Evolutionary conservation across 2,113 vertebrate species (phyloP).

Genomic region (Penelope pileata): DNA sequence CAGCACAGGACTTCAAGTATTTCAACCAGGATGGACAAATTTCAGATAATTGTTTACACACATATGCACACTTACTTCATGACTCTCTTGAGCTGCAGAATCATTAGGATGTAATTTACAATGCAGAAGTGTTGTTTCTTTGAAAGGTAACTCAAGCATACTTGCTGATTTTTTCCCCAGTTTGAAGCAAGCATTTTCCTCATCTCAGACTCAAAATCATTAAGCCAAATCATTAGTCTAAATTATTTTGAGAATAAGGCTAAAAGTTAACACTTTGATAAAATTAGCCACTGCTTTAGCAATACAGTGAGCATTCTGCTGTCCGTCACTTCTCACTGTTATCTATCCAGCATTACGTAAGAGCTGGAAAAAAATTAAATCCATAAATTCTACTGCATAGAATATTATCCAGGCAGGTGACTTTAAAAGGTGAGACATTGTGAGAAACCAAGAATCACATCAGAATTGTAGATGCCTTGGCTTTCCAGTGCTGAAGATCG

Average conservation of each 20-base stretch:
- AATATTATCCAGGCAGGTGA: not conserved
- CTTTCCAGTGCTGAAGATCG: not conserved
- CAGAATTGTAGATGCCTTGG: not conserved
- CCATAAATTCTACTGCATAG: not conserved
- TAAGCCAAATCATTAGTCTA: not conserved
- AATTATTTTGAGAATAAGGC: not conserved
- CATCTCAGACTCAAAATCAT: not conserved
- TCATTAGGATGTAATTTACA: not conserved
- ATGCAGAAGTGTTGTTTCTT: not conserved
- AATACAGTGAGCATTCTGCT: not conserved
- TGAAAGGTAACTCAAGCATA: not conserved
- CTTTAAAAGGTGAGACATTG: not conserved
- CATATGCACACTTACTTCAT: not conserved
- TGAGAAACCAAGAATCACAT: not conserved
- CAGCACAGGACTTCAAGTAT: not conserved
- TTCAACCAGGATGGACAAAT: not conserved
- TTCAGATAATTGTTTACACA: not conserved
- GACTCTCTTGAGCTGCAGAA: not conserved
- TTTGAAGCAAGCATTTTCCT: not conserved
- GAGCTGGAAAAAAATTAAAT: not conserved
- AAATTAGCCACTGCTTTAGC: constrained; percentile 10
- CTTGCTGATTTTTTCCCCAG: not conserved
- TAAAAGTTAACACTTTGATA: not conserved
- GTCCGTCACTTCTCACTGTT: not conserved
- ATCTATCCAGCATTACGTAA: not conserved